These are phyloP conservation scores for Teinopalpus imperialis DNA, from an alignment of 2,888 invertebrate species.

Conservation along the genomic window DNA sequence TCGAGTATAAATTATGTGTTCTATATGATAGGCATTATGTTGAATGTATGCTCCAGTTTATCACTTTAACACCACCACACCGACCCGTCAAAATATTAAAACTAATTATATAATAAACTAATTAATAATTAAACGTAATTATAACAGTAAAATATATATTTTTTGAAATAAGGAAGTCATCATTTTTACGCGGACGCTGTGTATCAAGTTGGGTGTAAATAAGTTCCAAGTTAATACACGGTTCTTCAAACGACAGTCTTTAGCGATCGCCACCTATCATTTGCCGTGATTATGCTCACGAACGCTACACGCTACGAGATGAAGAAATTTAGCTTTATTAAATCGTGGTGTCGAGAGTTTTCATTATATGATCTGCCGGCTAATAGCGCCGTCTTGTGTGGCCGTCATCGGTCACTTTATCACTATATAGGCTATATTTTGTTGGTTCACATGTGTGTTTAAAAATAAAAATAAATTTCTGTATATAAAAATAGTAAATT, in stretches of 20 bases:
- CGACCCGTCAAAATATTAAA: no score
- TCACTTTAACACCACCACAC: no score
- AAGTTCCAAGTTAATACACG: slow-evolving; percentile 41
- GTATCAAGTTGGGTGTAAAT: slow-evolving; percentile 31
- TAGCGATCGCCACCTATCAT: slow-evolving; percentile 53
- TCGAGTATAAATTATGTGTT: no score
- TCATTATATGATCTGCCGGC: slow-evolving; percentile 23
- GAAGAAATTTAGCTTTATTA: slow-evolving; percentile 66
- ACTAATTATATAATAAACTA: no score
- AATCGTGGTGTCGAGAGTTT: slow-evolving; percentile 25
- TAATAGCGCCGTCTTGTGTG: slow-evolving; percentile 23
- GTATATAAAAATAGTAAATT: no score
- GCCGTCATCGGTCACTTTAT: slow-evolving; percentile 11
- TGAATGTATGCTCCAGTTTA: no score
- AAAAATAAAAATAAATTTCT: no score
- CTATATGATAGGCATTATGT: no score
- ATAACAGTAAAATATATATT: no score
- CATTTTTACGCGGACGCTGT: slow-evolving; percentile 27
- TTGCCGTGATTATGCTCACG: slow-evolving; percentile 59
- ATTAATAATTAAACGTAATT: no score
- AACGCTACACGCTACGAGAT: slow-evolving; percentile 54
- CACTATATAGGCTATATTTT: slow-evolving; percentile 1
- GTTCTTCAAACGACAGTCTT: slow-evolving; percentile 38
- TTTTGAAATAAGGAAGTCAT: slow-evolving; percentile 13
- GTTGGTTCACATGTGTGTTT: no score